Evolutionary conservation across 2,797 vertebrate species (phyloP), one percentile per base, ranked within the genome.

Genomic region (Toxotes lorentzi): DNA sequence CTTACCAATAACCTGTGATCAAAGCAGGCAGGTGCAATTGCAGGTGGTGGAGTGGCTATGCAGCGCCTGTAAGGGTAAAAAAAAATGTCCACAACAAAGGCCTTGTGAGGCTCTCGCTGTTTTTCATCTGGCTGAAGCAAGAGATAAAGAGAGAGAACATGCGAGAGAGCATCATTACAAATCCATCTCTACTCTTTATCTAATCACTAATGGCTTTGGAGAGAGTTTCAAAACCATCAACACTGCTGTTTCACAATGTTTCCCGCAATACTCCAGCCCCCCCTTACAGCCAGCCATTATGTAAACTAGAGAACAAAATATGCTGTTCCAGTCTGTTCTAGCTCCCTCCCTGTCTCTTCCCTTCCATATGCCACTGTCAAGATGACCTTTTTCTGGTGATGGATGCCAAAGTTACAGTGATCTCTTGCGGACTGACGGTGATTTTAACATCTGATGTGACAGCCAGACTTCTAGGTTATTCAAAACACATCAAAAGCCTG

Each of bases 201-300:
- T 81, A 81, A 88, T 89, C 90, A 81, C 91, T 92, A 92, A 94
- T 91, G 89, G 92, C 90, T 91, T 86, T 91, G 83, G 88, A 93
- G 88, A 87, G 87, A 85, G 84, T 90, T 87, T 89, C 47, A 80
- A 72, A 80, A 82, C 84, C 89, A 89, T 85, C 85, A 78, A 34
- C 83, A 23, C 69, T 54, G 83, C 86, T 80, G 70, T 76, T 86
- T 84, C 78, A 71, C 82, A 24, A 48, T 65, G 67, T 84, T 85
- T 85, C 68, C 81, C 4, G 45, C 75, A 84, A 59, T 75, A 78
- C 66, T 30, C 27, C 27, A 30, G 27, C 27, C 27, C 24, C 45
- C 27, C 74, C 47, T 78, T 5, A 32, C 72, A 66, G 68, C 61
- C 53, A 16, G 73, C 82, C 84, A 86, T 93, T 92, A 91, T 86